Base-by-base conservation (phyloP, 1,140 invertebrate genomes). In the Drosophila varians region DNA sequence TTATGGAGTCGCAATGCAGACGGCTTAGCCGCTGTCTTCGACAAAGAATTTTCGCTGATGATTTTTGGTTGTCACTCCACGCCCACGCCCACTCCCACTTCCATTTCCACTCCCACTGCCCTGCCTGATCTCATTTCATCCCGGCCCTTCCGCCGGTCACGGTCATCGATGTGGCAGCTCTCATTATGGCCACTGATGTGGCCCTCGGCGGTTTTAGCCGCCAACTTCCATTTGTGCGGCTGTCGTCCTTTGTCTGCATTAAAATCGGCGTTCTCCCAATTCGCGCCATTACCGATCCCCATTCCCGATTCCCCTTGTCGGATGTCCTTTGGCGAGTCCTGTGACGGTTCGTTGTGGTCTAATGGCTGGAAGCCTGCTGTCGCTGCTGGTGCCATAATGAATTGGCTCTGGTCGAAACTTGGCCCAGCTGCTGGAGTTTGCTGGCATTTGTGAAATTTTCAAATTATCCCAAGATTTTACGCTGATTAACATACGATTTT, bases 151-250 rank as follows among this genome's bases (percentile, higher is more conserved):
- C 4, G 25, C 28, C 21, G 42, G 71, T 68, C 71, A 86, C 46
- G 80, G 80, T 65, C 82, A 74, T 80, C 62, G 57, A 38, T 60
- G 58, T 65, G 43, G 72, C 64, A 62, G 57, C 54, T 38, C 66
- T 73, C 66, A 68, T 79, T 69, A 79, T 71, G 60, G 52, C 71
- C 69, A 53, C 45, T 40, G 52, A 38, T 73, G 34, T 54, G 70
- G 40, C 54, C 48, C 48, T 51, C 54, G 57, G 47, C 57, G 31
- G 23, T 66, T 57, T 54, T 58, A 62, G 49, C 66, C 61, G 79
- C 72, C 80, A 86, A 62, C 61, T 68, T 56, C 47, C 62, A 86
- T 84, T 76, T 76, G 42, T 21, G 40, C 8, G 19, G 36, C 62
- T 80, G 76, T 84, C 80, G 16, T 48, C 60, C 48, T 42, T 28